Conservation (phyloP, 1,140 invertebrate genomes). For the Ooceraea biroi region DNA sequence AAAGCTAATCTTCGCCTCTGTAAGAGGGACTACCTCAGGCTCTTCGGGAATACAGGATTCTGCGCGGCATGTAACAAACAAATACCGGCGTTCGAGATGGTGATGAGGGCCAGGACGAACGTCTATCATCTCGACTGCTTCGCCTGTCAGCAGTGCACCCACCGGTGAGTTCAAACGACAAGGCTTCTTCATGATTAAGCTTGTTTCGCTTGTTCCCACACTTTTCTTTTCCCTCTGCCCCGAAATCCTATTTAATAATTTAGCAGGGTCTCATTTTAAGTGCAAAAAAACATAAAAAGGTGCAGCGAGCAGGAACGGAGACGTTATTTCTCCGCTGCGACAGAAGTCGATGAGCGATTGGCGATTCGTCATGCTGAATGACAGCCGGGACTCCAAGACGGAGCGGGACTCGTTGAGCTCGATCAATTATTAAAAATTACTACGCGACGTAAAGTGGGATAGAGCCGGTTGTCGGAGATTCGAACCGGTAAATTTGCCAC, state of each 20-base stretch:
- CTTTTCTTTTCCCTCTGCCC: too few species aligned
- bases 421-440: slow-evolving; percentile 52
- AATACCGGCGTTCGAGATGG: slow-evolving; percentile 99
- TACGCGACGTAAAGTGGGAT: slow-evolving; percentile 3
- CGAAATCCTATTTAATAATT: not conserved
- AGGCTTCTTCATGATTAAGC: not conserved
- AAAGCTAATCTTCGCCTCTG: slow-evolving; percentile 99
- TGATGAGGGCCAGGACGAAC: slow-evolving; percentile 98
- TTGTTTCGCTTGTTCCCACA: not conserved
- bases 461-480: not conserved
- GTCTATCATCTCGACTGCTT: slow-evolving; percentile 99
- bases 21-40: slow-evolving; percentile 98
- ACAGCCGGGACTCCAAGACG: not conserved
- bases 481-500: slow-evolving; percentile 10
- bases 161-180: slow-evolving; percentile 91
- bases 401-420: not conserved
- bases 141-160: slow-evolving; percentile 99
- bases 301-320: not conserved
- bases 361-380: slow-evolving; percentile 5
- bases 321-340: not conserved
- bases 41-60: slow-evolving; percentile 96
- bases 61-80: slow-evolving; percentile 98
- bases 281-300: not conserved
- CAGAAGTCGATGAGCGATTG: not conserved
- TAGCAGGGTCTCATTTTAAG: not conserved